Evolutionary conservation across 2,888 invertebrate genomes (phyloP).

Genomic region (Sarcophaga rosellei): DNA sequence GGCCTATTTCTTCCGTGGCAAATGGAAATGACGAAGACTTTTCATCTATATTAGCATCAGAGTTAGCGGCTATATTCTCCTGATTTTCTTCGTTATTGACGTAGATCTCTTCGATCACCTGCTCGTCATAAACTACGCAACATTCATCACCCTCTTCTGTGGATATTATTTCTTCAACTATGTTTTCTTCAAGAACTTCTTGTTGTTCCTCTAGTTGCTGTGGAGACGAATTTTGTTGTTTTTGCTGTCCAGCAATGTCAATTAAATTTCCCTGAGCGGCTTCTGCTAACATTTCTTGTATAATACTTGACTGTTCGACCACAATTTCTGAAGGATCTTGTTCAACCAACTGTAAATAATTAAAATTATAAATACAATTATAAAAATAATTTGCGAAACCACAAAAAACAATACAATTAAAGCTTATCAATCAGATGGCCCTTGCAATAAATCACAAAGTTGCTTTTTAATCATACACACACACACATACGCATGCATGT

Average conservation of each 20-base stretch:
- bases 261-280: conserved; percentile 74
- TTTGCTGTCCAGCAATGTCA: conserved; percentile 70
- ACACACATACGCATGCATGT: neutral
- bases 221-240: conserved; percentile 54
- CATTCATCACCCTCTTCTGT: conserved; percentile 70
- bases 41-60: conserved; percentile 75
- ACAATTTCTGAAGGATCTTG: conserved; percentile 58
- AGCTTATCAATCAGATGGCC: conserved; percentile 79
- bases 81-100: conserved; percentile 75
- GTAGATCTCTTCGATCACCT: conserved; percentile 66
- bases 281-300: conserved; percentile 75
- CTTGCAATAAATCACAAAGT: conserved; percentile 79
- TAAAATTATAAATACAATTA: conserved; percentile 1
- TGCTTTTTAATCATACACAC: conserved; percentile 15
- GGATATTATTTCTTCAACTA: conserved; percentile 60
- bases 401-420: conserved; percentile 29
- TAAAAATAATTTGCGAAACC: conserved; percentile 22
- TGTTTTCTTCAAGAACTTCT: conserved; percentile 63
- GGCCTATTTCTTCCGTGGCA: conserved; percentile 74
- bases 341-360: conserved; percentile 72
- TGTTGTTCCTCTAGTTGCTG: conserved; percentile 50
- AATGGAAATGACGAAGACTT: conserved; percentile 81
- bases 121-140: conserved; percentile 68
- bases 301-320: conserved; percentile 72
- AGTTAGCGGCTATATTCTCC: conserved; percentile 69